These are phyloP conservation scores for Mastomys natalensis DNA, from an alignment of 2,113 vertebrate species.

Conservation along the genomic window DNA sequence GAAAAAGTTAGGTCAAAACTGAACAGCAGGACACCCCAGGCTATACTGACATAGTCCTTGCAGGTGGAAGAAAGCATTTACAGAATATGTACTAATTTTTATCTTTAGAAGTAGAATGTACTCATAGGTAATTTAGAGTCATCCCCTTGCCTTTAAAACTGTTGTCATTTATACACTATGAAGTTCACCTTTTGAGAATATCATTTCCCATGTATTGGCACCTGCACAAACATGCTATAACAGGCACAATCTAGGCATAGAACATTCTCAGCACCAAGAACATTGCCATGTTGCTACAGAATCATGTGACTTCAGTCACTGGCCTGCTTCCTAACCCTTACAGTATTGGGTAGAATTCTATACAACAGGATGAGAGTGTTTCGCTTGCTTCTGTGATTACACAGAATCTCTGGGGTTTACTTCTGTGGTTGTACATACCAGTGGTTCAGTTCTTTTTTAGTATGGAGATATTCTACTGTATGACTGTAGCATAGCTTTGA, in stretches of 20 bases:
- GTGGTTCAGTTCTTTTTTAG: background rate
- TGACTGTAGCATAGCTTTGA: background rate
- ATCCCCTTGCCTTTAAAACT: background rate
- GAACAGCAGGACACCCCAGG: background rate
- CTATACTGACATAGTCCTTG: background rate
- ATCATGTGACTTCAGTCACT: background rate
- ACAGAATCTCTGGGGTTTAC: background rate
- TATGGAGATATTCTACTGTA: background rate
- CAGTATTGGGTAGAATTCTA: background rate
- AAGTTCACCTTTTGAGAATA: conserved; percentile 7
- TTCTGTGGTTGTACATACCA: background rate
- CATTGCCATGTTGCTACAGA: background rate
- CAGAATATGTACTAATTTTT: background rate
- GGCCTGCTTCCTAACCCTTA: background rate
- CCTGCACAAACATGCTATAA: background rate
- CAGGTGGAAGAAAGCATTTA: background rate
- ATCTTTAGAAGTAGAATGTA: conserved; percentile 32
- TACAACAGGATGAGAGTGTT: background rate
- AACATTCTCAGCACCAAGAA: background rate
- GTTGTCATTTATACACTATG: background rate
- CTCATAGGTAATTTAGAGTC: background rate
- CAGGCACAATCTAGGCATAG: background rate
- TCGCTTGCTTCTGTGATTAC: background rate
- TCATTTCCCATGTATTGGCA: background rate
- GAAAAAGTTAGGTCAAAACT: background rate